Base-by-base conservation (phyloP, 2,797 vertebrate species). In the Cygnus olor region DNA sequence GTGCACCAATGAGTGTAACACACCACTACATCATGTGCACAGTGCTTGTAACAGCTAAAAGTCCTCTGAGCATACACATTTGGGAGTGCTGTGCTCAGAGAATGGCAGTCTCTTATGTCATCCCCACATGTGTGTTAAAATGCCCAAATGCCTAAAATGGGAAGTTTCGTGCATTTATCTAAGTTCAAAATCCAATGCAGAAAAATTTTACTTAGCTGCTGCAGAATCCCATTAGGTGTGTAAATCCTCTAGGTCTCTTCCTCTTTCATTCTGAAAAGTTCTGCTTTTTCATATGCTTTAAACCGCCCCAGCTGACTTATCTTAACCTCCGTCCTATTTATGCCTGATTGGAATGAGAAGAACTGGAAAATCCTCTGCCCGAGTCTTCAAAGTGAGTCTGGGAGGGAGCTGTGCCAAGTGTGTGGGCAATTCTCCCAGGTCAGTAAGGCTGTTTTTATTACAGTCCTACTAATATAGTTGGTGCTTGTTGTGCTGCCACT, bases 71-170 rank as follows among this genome's bases (percentile, higher is more conserved):
- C 20, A 7, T 4, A 3, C 44, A 44, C 27, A 68, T 28, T 36
- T 22, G 65, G 49, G 22, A 80, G 0, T 14, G 6, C 47, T 65
- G 25, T 38, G 16, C 70, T 89, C 53, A 40, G n/a, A 78, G 61
- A 27, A 71, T 58, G 38, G 40, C 20, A 51, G 24, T 15, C 45
- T 74, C 71, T 17, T 38, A 5, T 0, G 0, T 28, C 3, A 9
- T 13, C 4, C 22, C 30, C 19, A 10, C 51, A 36, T 36, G 6
- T 21, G 42, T 17, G 18, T n/a, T 51, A 27, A 44, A 64, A 64
- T 14, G 24, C 20, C 69, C 79, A 36, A 90, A 69, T 28, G 6
- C 13, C 32, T 65, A 12, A 44, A 14, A 12, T 0, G 0, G n/a
- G 61, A 85, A 64, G 27, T 0, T 60, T 21, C 10, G 30, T 78